These are phyloP conservation scores for Serrognathus titanus DNA, from an alignment of 2,888 invertebrate genomes.

Conservation along the genomic window DNA sequence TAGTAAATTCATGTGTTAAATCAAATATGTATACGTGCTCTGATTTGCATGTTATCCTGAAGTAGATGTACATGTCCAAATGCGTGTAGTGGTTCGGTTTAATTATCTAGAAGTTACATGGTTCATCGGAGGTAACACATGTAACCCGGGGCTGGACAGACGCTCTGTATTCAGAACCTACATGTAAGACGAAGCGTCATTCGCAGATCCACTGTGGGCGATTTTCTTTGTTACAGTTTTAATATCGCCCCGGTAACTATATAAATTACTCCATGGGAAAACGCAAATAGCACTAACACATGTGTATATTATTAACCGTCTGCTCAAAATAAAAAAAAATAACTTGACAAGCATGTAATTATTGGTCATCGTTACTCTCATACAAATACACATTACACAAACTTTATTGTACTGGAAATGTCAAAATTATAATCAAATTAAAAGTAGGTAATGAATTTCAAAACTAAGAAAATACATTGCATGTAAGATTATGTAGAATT, in stretches of 20 bases:
- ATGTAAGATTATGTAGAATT: too few relatives aligned
- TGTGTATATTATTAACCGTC: too few relatives aligned
- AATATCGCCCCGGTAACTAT: conserved; percentile 28
- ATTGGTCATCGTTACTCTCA: too few relatives aligned
- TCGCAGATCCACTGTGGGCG: conserved; percentile 30
- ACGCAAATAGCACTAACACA: conserved; percentile 2
- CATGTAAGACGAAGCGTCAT: conserved; percentile 28
- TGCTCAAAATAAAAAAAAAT: too few relatives aligned
- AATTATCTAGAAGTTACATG: conserved; percentile 21
- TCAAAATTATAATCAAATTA: too few relatives aligned
- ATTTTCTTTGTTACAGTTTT: conserved; percentile 31
- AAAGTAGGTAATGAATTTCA: too few relatives aligned
- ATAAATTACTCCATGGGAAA: conserved; percentile 21
- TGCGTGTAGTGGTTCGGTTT: conserved; percentile 9
- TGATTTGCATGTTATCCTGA: conserved; percentile 22
- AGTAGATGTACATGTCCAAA: conserved; percentile 22
- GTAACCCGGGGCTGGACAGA: conserved; percentile 26
- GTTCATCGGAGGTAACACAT: conserved; percentile 30
- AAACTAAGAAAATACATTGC: too few relatives aligned
- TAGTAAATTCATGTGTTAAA: conserved; percentile 23
- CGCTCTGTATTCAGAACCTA: conserved; percentile 21
- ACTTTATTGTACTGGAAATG: too few relatives aligned
- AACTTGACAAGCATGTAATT: too few relatives aligned
- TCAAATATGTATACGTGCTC: conserved; percentile 21
- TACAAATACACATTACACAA: too few relatives aligned